Percentiles rank a stretch among this genome's conserved stretches.
Conservation (phyloP, 64 coral and sea anemone species). For the Montipora capricornis region DNA sequence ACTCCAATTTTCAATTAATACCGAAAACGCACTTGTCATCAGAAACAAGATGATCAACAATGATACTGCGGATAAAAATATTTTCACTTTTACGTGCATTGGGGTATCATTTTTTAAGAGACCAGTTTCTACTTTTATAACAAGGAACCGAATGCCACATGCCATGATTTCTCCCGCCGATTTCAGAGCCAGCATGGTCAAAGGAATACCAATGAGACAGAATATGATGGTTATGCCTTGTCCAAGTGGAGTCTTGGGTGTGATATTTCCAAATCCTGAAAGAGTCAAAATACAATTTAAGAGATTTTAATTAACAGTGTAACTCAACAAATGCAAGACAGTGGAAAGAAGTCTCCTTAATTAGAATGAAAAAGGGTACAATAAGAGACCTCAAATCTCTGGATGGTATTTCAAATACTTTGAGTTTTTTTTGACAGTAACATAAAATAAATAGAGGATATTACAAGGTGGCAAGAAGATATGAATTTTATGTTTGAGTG, state of each 20-base stretch:
- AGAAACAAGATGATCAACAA: neutral
- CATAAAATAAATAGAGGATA: no score
- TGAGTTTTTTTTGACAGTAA: no score
- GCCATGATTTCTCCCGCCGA: slow-evolving; percentile 40
- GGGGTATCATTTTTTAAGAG: neutral
- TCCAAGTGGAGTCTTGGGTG: slow-evolving; percentile 32
- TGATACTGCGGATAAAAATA: neutral
- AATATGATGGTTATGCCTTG: slow-evolving; percentile 31
- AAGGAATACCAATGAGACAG: slow-evolving; percentile 44
- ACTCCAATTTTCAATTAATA: neutral
- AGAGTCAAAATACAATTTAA: neutral
- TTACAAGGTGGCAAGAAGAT: no score
- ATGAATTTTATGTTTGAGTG: no score
- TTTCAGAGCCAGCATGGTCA: slow-evolving; percentile 56
- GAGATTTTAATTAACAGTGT: no score
- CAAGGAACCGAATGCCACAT: neutral
- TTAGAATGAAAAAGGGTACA: no score
- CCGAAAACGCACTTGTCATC: neutral
- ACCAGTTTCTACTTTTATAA: neutral
- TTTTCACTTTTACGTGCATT: neutral
- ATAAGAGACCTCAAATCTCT: no score
- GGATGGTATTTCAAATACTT: no score
- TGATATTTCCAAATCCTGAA: slow-evolving; percentile 54
- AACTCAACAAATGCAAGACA: no score
- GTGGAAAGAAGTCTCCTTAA: no score